Percentiles rank a stretch among this genome's conserved stretches.
Evolutionary conservation across 2,797 vertebrate species (phyloP).

Genomic region (Muraenolepis orangiensis): DNA sequence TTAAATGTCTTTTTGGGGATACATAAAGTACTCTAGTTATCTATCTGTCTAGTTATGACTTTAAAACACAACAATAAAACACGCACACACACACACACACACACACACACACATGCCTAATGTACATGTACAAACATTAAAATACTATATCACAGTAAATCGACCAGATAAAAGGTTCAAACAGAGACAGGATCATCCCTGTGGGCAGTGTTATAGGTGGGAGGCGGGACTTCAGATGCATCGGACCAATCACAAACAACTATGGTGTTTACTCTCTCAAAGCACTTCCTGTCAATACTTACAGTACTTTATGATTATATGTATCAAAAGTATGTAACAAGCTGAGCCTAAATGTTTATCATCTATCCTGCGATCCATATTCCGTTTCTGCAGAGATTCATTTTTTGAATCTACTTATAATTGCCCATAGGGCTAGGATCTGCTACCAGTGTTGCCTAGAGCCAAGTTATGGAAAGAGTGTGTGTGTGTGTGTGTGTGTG

Average conservation of each 20-base stretch:
- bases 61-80: no score
- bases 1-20: no score
- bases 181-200: not conserved
- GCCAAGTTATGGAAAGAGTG: conserved; percentile 4
- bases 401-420: no score
- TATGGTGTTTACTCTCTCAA: not conserved
- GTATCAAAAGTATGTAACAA: not conserved
- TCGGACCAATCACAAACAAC: not conserved
- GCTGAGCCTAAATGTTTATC: not conserved
- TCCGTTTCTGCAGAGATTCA: not conserved
- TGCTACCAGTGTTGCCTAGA: not conserved
- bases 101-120: no score
- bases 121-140: not conserved
- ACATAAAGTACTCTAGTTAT: no score
- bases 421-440: no score
- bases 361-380: not conserved
- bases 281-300: not conserved
- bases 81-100: not conserved
- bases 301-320: not conserved
- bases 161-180: not conserved
- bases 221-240: not conserved
- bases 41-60: no score
- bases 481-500: conserved; percentile 26
- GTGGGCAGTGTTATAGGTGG: no score
- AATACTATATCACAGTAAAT: not conserved